A percentile compares a stretch with the other conserved stretches of the same genome.
These are phyloP conservation scores for Tachysurus vachellii DNA, from an alignment of 2,113 vertebrate genomes.

Conservation along the genomic window DNA sequence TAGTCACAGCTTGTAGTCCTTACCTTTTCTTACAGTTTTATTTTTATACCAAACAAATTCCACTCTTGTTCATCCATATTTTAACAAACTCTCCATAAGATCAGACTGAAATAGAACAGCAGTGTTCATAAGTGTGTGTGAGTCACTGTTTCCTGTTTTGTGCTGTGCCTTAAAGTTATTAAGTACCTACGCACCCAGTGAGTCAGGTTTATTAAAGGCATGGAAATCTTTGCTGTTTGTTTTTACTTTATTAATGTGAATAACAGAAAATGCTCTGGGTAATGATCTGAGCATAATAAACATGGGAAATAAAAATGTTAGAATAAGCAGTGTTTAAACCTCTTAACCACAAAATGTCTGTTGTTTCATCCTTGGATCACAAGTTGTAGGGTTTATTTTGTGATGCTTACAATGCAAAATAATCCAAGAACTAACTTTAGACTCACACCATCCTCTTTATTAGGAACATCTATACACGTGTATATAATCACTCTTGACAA, in stretches of 20 bases:
- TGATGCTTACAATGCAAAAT: neutral
- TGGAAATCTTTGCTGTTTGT: neutral
- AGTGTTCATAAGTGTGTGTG: neutral
- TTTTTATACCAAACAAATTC: neutral
- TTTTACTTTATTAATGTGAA: neutral
- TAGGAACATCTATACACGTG: no score
- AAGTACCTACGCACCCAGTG: neutral
- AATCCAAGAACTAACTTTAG: neutral
- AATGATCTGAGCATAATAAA: neutral
- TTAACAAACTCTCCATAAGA: neutral
- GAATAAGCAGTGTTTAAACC: neutral
- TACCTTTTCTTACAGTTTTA: neutral
- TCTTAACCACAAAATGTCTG: neutral
- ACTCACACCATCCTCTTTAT: no score
- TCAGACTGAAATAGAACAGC: conserved; percentile 1
- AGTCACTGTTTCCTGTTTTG: neutral
- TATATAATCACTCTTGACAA: no score
- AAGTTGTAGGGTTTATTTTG: neutral
- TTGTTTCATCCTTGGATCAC: neutral
- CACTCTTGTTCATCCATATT: neutral
- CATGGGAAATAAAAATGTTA: neutral
- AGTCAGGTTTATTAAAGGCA: neutral
- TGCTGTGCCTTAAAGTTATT: neutral
- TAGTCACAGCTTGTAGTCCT: no score
- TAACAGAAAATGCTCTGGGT: neutral